Evolutionary conservation across 2,113 vertebrate species (phyloP).

Genomic region (Stictonetta naevosa): DNA sequence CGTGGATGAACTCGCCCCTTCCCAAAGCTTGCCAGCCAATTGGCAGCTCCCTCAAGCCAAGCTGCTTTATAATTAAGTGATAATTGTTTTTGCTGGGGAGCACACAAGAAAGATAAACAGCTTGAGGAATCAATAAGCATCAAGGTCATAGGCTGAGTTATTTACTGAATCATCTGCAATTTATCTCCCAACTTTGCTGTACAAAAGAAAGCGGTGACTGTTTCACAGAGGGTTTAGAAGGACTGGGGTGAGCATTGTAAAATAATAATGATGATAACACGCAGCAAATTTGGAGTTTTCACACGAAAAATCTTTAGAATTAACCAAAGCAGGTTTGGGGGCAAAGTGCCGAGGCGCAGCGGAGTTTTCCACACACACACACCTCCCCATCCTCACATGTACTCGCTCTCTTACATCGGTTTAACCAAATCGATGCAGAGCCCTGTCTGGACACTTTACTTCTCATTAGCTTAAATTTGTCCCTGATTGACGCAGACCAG

Average conservation of each 20-base stretch:
- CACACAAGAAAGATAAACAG: slow-evolving; percentile 81
- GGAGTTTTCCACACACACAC: fast-evolving
- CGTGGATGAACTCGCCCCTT: slow-evolving; percentile 73
- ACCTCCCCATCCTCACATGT: fast-evolving
- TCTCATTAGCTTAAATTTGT: slow-evolving; percentile 45
- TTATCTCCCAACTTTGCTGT: slow-evolving; percentile 74
- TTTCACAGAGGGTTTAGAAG: slow-evolving; percentile 35
- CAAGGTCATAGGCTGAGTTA: slow-evolving; percentile 83
- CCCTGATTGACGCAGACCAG: background rate
- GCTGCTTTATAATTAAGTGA: slow-evolving; percentile 85
- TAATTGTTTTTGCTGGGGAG: slow-evolving; percentile 81
- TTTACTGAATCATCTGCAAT: slow-evolving; percentile 78
- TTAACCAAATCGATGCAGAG: slow-evolving; percentile 42
- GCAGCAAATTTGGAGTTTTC: background rate
- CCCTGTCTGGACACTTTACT: slow-evolving; percentile 26
- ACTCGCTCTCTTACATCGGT: background rate
- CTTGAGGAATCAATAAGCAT: slow-evolving; percentile 82
- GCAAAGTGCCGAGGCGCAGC: background rate
- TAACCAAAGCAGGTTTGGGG: background rate
- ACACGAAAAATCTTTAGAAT: background rate
- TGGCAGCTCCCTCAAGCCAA: slow-evolving; percentile 74
- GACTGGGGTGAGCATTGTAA: background rate
- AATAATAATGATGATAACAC: background rate
- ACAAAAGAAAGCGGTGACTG: slow-evolving; percentile 47
- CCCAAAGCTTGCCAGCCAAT: slow-evolving; percentile 67